Evolutionary conservation across 2,797 vertebrate genomes (phyloP), one percentile per base, ranked within the genome.

Genomic region (Galago senegalensis): DNA sequence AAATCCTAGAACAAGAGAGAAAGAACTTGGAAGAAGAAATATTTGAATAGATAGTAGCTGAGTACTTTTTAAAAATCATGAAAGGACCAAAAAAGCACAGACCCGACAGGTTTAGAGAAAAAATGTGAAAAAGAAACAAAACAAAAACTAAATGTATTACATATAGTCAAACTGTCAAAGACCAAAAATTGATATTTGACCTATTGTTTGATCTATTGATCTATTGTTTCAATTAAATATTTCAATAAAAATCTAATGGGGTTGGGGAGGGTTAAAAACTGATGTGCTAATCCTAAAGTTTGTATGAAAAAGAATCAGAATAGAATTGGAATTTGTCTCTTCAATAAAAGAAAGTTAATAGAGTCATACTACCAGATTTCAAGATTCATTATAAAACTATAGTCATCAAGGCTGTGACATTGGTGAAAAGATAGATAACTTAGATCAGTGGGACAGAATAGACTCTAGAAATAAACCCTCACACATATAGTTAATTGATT

Each of bases 321-420:
- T 83, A 73, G 23, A 53, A 53, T 53, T 53, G 5, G 49, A 53
- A 53, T 53, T 53, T 53, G 16, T 53, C 49, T 53, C 49, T 53
- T 53, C 49, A 53, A 53, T 53, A 63, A 84, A 92, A 91, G 37
- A 81, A 63, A 86, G 56, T 53, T 87, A 60, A 83, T 96, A 92
- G 46, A 56, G 27, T 83, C 43, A 79, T 70, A 29, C 2, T 43
- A 46, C 25, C 16, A 81, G 23, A 80, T 87, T 93, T 91, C 12
- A 85, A 93, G 60, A 77, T 18, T 85, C 65, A 73, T 40, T 85
- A 23, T 40, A 81, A 53, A 86, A 10, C 43, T 83, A 58, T 3
- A 79, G 56, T 53, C 65, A 67, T 65, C 37, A 53, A 91, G 46
- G 93, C 27, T 63, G 34, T 65, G 1, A 27, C 25, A 58, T 31